Percentiles rank a stretch among this genome's conserved stretches.
phyloP scores from a whole-genome alignment of 1,140 invertebrate species.

The Diorhabda sublineata region DNA sequence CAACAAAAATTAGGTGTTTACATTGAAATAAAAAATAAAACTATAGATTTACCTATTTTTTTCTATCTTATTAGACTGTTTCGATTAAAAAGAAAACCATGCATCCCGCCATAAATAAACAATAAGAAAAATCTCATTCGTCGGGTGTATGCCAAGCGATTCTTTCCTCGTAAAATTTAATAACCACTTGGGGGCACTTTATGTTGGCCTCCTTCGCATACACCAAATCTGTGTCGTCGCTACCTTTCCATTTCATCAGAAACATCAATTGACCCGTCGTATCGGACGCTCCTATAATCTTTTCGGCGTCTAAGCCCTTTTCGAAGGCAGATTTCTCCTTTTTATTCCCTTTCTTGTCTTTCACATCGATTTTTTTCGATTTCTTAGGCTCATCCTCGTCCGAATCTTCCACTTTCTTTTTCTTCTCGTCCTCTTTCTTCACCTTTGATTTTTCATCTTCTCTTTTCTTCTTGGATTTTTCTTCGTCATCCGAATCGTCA shows the following conservation, averaged over 20 bases:
- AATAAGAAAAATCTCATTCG: constrained; percentile 21
- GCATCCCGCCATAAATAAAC: too few species aligned
- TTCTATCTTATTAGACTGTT: too few species aligned
- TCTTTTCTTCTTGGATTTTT: constrained; percentile 25
- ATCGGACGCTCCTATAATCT: constrained; percentile 94
- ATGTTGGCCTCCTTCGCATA: constrained; percentile 87
- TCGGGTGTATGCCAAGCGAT: constrained; percentile 87
- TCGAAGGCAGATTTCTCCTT: constrained; percentile 74
- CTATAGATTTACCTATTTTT: too few species aligned
- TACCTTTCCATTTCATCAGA: constrained; percentile 96
- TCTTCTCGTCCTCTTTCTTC: constrained; percentile 20
- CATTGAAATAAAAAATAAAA: too few species aligned
- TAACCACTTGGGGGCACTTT: constrained; percentile 92
- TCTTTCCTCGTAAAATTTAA: constrained; percentile 93
- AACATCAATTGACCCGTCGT: constrained; percentile 94
- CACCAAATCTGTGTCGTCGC: constrained; percentile 92
- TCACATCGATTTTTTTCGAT: constrained; percentile 31
- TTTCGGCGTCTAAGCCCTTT: constrained; percentile 83
- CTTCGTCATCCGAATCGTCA: constrained; percentile 31
- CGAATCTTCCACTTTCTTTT: constrained; percentile 22
- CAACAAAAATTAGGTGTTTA: too few species aligned
- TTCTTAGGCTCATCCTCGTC: constrained; percentile 26
- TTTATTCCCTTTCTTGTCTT: constrained; percentile 22
- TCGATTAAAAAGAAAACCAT: too few species aligned
- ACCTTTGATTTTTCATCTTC: constrained; percentile 17